Evolutionary conservation across 1,140 invertebrate genomes (phyloP), one percentile per base, ranked within the genome.

Genomic region (Oreohelix idahoensis): DNA sequence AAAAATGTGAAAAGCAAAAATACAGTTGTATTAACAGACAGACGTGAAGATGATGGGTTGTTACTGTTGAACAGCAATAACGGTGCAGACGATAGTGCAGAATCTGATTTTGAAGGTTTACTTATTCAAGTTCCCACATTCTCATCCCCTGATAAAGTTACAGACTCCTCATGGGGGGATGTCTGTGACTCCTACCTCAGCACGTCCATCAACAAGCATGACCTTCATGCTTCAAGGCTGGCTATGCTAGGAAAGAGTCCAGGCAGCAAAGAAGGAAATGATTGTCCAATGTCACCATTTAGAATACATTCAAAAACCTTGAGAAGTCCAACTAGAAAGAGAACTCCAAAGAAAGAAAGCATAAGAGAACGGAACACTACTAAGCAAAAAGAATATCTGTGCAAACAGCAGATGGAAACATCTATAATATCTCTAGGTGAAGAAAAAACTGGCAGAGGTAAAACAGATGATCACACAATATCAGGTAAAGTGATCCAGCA

Each of bases 151-250:
- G 77, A 66, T 4, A 86, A 85, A 36, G 42, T 36, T 26, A 79
- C 83, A 1, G 74, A 86, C 58, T 84, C 83, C 23, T 86, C 85
- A 0, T 86, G 85, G 85, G 81, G 49, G 26, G 83, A 86, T 51
- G 73, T 81, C 20, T 86, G 85, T 81, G 83, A 86, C 4, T 32
- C 49, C 23, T 86, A 82, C 39, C 45, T 86, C 45, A 81, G 51
- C 29, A 81, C 36, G 13, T 63, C 79, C 0, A 45, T 84, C 0
- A 32, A 78, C 26, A 76, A 82, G n/a, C 49, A 63, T n/a, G 17
- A 66, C 15, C 0, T 0, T 15, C 32, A 29, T 26, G 11, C 39
- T 26, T 36, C 11, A 15, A 32, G n/a, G 8, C 39, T 32, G 4
- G 8, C 53, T 58, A 58, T 0, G n/a, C 17, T 35, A 29, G 39